These are phyloP conservation scores for Cnemophilus loriae DNA, from an alignment of 2,113 vertebrate species.

Conservation along the genomic window DNA sequence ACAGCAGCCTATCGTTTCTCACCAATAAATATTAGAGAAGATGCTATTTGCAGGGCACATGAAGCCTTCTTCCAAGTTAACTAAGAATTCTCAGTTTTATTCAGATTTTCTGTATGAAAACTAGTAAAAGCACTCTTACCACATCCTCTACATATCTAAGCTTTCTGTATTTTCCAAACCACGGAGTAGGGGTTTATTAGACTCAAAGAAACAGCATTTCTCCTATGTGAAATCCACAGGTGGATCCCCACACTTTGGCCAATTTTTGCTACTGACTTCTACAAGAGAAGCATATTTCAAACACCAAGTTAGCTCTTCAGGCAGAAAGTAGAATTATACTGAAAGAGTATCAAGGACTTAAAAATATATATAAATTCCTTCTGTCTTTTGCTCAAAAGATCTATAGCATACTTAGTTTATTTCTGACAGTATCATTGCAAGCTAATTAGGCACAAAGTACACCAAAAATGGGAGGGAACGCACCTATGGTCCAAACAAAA, in stretches of 20 bases:
- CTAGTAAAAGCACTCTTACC: background rate
- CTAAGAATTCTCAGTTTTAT: background rate
- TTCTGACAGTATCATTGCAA: background rate
- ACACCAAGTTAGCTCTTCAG: background rate
- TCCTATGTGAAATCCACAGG: background rate
- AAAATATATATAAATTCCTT: background rate
- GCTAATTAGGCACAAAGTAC: background rate
- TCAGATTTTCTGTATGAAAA: background rate
- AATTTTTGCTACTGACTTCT: background rate
- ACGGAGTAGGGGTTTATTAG: rapidly evolving
- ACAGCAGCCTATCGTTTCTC: background rate
- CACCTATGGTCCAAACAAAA: background rate
- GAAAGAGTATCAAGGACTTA: background rate
- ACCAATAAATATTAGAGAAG: background rate
- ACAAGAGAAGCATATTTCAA: background rate
- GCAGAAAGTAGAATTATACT: background rate
- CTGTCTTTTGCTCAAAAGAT: background rate
- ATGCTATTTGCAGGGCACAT: background rate
- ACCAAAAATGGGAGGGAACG: background rate
- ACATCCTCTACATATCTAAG: background rate
- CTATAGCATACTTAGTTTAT: background rate
- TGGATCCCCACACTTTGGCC: background rate
- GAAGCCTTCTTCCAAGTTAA: background rate
- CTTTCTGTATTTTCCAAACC: background rate
- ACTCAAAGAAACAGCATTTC: background rate